Base-by-base conservation (phyloP, 2,888 invertebrate species). In the Macaria liturata region DNA sequence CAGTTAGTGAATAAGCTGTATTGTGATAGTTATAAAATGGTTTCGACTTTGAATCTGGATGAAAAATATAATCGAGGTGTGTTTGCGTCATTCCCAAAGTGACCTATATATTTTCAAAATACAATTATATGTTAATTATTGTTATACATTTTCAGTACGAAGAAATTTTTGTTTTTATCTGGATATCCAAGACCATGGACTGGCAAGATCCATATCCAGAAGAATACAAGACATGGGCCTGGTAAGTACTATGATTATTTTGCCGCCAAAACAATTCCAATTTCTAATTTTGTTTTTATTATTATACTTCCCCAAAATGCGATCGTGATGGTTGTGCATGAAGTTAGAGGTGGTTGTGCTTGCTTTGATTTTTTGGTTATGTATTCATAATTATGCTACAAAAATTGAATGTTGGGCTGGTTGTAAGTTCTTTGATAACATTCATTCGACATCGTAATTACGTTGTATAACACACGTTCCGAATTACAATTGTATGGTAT, bases 151-250 rank as follows among this genome's bases (percentile, higher is more conserved):
- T 86, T 56, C 88, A 91, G 91, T 89, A 65, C 81, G 95, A 80
- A 93, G 93, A 73, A 94, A 94, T 83, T 95, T 94, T 77, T 94
- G 93, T 80, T 95, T 96, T 90, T 96, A 95, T 84, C 93, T 96
- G 93, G 95, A 96, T 80, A 93, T 96, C 72, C 94, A 95, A 88
- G 95, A 95, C 75, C 94, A 94, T 89, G 93, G 92, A 69, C 84
- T 94, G 56, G 92, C 94, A 62, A 89, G 92, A 74, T 94, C 94
- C 68, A 84, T 96, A 84, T 95, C 95, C 74, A 90, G 92, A 65
- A 94, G 94, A 81, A 94, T 96, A 71, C 94, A 94, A 80, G 93
- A 94, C 72, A 92, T 96, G 83, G 96, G 96, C 67, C 94, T 95
- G 87, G 95, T 95, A 87, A 94, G 95, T 71, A 61, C 54, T 49